Percentiles rank a stretch among this genome's conserved stretches.
Conservation (phyloP, 2,888 invertebrate species). For the Morpho achilles region DNA sequence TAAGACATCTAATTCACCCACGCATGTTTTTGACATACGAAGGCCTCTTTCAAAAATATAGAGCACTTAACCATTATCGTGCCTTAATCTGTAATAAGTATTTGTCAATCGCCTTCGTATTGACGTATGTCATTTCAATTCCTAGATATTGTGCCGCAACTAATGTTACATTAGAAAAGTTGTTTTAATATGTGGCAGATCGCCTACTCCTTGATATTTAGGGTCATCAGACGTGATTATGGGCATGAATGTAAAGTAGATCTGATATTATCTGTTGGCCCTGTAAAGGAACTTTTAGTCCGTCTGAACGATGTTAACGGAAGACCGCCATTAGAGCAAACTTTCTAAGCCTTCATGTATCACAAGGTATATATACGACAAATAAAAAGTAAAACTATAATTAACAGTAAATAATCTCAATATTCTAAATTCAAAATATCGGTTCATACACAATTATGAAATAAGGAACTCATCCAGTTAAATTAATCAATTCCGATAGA, state of each 20-base stretch:
- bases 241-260: conserved; percentile 68
- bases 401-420: too few relatives aligned
- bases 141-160: conserved; percentile 16
- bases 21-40: conserved; percentile 7
- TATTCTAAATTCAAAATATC: neutral
- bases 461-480: neutral
- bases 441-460: neutral
- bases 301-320: conserved; percentile 40
- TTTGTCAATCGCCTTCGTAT: conserved; percentile 14
- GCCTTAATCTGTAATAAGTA: conserved; percentile 21
- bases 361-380: too few relatives aligned
- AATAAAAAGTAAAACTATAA: too few relatives aligned
- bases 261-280: conserved; percentile 59
- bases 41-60: conserved; percentile 10
- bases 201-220: conserved; percentile 66
- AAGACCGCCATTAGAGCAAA: conserved; percentile 1
- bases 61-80: conserved; percentile 10
- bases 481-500: neutral
- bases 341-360: neutral
- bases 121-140: conserved; percentile 27
- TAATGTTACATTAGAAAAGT: conserved; percentile 5
- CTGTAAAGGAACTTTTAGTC: conserved; percentile 50
- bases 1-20: conserved; percentile 3
- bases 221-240: conserved; percentile 52
- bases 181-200: conserved; percentile 63